phyloP scores from a whole-genome alignment of 2,797 vertebrate genomes.

The Enteromius unitaeniatus region DNA sequence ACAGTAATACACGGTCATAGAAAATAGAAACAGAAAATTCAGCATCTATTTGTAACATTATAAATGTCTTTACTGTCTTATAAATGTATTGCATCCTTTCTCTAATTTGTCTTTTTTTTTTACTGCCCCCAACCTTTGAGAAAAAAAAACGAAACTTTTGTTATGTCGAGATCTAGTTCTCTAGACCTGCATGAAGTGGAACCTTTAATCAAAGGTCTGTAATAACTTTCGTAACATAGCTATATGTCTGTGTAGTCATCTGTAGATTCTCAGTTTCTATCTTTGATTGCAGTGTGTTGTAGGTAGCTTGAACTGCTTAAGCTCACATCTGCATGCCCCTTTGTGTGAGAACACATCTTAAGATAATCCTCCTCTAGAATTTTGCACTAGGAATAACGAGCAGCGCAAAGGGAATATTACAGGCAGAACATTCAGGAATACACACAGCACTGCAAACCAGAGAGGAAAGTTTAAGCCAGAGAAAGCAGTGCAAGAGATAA shows the following conservation, averaged over 20 bases:
- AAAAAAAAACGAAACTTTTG: not conserved
- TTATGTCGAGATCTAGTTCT: not conserved
- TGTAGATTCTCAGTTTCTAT: not conserved
- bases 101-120: not conserved
- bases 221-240: not conserved
- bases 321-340: slow-evolving; percentile 64
- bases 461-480: slow-evolving; percentile 74
- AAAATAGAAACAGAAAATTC: too few species aligned
- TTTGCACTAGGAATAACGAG: slow-evolving; percentile 41
- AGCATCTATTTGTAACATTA: not conserved
- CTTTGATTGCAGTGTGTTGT: slow-evolving; percentile 10
- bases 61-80: not conserved
- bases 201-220: not conserved
- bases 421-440: slow-evolving; percentile 56
- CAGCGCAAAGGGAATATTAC: slow-evolving; percentile 53
- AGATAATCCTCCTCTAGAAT: slow-evolving; percentile 67
- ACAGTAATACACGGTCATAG: not conserved
- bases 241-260: not conserved
- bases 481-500: slow-evolving; percentile 63
- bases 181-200: not conserved
- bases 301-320: slow-evolving; percentile 53
- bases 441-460: slow-evolving; percentile 69
- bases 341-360: slow-evolving; percentile 61
- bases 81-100: not conserved
- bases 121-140: not conserved